A percentile compares a stretch with the other conserved stretches of the same genome.
phyloP scores from a whole-genome alignment of 2,888 invertebrate genomes.

The Cyclophora punctaria region DNA sequence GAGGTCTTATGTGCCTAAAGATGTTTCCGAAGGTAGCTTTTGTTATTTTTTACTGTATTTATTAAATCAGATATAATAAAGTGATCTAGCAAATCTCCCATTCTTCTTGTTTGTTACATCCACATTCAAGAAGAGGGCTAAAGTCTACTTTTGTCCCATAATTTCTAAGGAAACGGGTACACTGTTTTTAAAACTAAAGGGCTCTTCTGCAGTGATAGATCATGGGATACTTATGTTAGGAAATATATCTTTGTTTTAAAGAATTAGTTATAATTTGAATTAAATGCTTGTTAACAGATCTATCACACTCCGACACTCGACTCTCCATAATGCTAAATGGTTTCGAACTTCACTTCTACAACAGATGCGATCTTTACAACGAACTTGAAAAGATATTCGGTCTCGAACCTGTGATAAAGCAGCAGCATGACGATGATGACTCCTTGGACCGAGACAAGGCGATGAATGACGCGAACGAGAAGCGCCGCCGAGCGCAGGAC shows the following conservation, averaged over 20 bases:
- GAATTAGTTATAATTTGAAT: constrained; percentile 15
- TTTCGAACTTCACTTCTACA: constrained; percentile 96
- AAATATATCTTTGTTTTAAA: neutral
- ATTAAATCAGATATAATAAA: no score
- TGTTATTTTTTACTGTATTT: no score
- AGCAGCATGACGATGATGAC: constrained; percentile 69
- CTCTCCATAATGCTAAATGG: constrained; percentile 94
- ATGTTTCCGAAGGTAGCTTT: constrained; percentile 90
- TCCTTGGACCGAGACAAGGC: constrained; percentile 73
- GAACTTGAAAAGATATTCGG: constrained; percentile 92
- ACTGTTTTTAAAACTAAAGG: no score
- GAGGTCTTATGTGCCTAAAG: constrained; percentile 95
- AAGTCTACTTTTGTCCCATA: no score
- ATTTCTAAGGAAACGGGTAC: no score
- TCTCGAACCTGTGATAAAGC: constrained; percentile 84
- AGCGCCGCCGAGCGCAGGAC: constrained; percentile 66
- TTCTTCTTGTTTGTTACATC: no score
- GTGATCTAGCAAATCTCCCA: no score
- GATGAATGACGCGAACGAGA: constrained; percentile 78
- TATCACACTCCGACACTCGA: constrained; percentile 95
- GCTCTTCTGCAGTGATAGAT: no score
- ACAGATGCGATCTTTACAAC: constrained; percentile 90
- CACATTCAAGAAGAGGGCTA: no score
- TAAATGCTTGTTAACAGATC: constrained; percentile 76
- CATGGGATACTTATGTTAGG: neutral